Evolutionary conservation across 2,888 invertebrate genomes (phyloP), one percentile per base, ranked within the genome.

Genomic region (Saturnia japonica): DNA sequence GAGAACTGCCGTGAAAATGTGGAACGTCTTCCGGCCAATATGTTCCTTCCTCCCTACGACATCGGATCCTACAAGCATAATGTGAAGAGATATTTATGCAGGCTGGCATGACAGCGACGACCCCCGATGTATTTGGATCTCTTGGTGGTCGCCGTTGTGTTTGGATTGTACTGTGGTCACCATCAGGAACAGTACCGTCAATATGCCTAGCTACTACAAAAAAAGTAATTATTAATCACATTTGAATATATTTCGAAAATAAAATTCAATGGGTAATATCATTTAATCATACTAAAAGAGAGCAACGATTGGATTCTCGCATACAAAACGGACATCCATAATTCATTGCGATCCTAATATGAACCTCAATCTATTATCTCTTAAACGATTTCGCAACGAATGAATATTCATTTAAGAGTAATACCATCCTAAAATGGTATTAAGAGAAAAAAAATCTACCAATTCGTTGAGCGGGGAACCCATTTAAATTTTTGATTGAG

Each of bases 331-430:
- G 83, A 82, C 82, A 85, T 87, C 86, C 85, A 89, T 91, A 89
- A 91, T 89, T 91, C 90, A 90, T 87, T 83, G 80, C 79, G 80
- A 82, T 83, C 87, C 85, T 89, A 90, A 91, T 91, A 91, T 89
- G 89, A 90, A 90, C 89, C 88, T 85, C 90, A 88, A 91, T 91
- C 89, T 91, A 91, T 92, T 91, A 91, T 91, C 91, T 91, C 89
- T 78, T 91, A 91, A 93, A 88, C 93, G 93, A 90, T 93, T 93
- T 91, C 85, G 87, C 89, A 87, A 85, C 81, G 82, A 89, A 93
- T 93, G 93, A 93, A 93, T 93, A 93, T 93, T 93, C 93, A 93
- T 91, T 91, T 90, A 86, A 84, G 87, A 88, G 91, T 90, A 91
- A 91, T 91, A 86, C 88, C 88, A 87, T 85, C 88, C 87, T 83